Percentiles rank a stretch among this genome's conserved stretches.
These are phyloP conservation scores for Smutsia temminckii DNA, from an alignment of 2,797 vertebrate genomes.

Conservation along the genomic window DNA sequence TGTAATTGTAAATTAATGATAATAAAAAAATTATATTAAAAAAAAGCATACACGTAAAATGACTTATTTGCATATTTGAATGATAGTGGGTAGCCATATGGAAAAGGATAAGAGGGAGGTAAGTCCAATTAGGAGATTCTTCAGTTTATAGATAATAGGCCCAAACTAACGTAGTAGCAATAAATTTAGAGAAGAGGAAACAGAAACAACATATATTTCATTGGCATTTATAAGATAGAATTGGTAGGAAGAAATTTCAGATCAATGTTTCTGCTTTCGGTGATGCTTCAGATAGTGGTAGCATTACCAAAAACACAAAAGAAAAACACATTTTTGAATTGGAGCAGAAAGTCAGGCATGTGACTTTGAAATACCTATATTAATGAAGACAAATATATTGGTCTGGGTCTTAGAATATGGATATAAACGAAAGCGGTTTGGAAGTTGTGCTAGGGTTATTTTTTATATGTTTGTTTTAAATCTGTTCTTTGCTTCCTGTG, in stretches of 20 bases:
- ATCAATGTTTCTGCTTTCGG: background rate
- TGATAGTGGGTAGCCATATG: background rate
- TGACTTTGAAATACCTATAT: slow-evolving; percentile 28
- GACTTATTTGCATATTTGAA: background rate
- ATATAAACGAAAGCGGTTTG: background rate
- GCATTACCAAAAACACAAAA: slow-evolving; percentile 10
- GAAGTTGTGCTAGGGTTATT: background rate
- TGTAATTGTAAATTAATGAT: too few species aligned
- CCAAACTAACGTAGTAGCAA: background rate
- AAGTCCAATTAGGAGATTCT: background rate
- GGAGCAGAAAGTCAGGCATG: background rate
- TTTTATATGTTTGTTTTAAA: background rate
- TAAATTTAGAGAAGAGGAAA: background rate
- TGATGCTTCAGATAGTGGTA: background rate
- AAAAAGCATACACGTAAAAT: background rate
- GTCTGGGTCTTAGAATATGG: background rate
- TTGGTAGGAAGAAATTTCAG: background rate
- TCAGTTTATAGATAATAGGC: background rate
- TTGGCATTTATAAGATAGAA: slow-evolving; percentile 11
- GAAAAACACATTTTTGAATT: background rate
- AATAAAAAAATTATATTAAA: too few species aligned
- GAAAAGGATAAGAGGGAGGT: background rate
- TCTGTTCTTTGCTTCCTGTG: background rate
- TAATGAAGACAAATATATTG: background rate
- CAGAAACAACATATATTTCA: background rate